A percentile compares a stretch with the other conserved stretches of the same genome.
These are phyloP conservation scores for Onychomys leucogaster DNA, from an alignment of 2,797 vertebrate genomes.

Conservation along the genomic window DNA sequence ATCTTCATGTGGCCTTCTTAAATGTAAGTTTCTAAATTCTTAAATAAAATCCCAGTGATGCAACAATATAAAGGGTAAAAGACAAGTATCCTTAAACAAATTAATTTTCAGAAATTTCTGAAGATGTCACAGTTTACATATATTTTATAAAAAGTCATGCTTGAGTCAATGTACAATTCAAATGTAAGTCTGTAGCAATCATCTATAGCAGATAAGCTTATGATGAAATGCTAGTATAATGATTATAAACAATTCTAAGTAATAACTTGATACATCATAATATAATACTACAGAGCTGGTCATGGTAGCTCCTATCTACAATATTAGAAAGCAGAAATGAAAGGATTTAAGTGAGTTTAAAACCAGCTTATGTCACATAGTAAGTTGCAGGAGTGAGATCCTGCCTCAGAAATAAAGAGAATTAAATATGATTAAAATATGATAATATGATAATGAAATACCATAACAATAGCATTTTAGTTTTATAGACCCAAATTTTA, in stretches of 20 bases:
- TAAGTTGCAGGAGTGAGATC: not conserved
- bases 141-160: not conserved
- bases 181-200: not conserved
- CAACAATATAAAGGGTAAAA: not conserved
- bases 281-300: not conserved
- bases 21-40: not conserved
- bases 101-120: not conserved
- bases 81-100: too few relatives aligned
- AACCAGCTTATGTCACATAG: not conserved
- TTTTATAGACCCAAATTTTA: not conserved
- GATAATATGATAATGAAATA: not conserved
- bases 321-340: not conserved
- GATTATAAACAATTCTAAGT: constrained; percentile 2
- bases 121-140: not conserved
- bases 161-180: not conserved
- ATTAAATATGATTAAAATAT: not conserved
- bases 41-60: not conserved
- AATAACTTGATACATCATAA: not conserved
- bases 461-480: not conserved
- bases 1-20: not conserved
- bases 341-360: not conserved
- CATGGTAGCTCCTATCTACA: not conserved
- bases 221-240: not conserved
- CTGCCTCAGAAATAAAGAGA: not conserved
- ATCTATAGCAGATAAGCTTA: not conserved